A percentile compares a stretch with the other conserved stretches of the same genome.
These are phyloP conservation scores for Tribolium castaneum DNA, from an alignment of 1,140 invertebrate species.

Conservation along the genomic window DNA sequence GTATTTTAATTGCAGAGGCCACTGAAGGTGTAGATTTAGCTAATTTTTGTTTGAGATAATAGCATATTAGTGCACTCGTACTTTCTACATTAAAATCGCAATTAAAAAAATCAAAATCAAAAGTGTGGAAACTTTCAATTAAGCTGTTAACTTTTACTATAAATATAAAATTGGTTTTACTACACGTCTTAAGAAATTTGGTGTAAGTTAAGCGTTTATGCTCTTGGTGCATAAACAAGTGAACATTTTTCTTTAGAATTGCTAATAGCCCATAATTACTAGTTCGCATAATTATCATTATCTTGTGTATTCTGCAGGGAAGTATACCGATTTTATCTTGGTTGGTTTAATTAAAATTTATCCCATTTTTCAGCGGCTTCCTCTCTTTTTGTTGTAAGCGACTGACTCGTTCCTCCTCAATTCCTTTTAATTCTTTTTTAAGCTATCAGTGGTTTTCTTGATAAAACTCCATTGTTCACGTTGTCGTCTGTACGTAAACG, in stretches of 20 bases:
- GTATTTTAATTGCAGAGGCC: not conserved
- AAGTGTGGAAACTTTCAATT: not conserved
- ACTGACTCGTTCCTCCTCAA: not conserved
- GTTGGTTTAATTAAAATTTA: not conserved
- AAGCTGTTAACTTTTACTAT: not conserved
- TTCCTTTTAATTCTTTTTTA: not conserved
- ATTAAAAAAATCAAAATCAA: not conserved
- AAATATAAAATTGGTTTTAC: not conserved
- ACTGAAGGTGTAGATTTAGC: not conserved
- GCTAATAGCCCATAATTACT: not conserved
- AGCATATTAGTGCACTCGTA: not conserved
- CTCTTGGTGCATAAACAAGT: too few species aligned
- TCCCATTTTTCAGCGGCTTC: not conserved
- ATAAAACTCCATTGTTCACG: not conserved
- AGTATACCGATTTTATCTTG: not conserved
- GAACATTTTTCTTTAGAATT: too few species aligned
- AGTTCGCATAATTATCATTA: not conserved
- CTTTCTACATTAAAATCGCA: not conserved
- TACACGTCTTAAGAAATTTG: too few species aligned
- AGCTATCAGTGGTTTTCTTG: not conserved
- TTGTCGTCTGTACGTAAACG: slow-evolving; percentile 1
- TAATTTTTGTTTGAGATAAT: not conserved
- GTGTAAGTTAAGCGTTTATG: too few species aligned
- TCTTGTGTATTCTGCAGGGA: not conserved
- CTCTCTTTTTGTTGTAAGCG: not conserved